These are phyloP conservation scores for Sula dactylatra DNA, from an alignment of 2,113 vertebrate species.

Conservation along the genomic window DNA sequence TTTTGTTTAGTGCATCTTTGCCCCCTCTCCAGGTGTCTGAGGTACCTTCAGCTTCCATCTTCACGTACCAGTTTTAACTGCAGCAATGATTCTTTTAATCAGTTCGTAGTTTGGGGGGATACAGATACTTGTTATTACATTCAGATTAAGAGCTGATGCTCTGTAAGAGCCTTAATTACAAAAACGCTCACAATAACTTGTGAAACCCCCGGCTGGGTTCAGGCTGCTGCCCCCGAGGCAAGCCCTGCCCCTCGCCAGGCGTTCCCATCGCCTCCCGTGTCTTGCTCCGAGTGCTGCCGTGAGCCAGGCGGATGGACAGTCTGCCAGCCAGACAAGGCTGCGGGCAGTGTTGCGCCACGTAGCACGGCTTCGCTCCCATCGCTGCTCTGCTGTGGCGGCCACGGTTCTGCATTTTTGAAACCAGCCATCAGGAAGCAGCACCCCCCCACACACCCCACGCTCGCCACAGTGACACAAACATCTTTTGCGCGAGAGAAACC, in stretches of 20 bases:
- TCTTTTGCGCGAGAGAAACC: background rate
- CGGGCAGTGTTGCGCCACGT: background rate
- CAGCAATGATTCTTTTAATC: rapidly evolving
- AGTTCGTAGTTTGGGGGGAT: rapidly evolving
- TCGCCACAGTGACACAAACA: too few species aligned
- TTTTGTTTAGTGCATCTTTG: rapidly evolving
- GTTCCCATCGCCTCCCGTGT: rapidly evolving
- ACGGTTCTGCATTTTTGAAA: background rate
- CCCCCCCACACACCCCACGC: too few species aligned
- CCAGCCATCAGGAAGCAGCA: rapidly evolving
- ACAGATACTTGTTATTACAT: rapidly evolving
- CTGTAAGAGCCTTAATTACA: background rate
- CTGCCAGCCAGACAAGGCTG: too few species aligned
- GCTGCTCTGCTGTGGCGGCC: background rate
- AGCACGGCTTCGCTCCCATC: background rate
- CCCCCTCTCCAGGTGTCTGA: rapidly evolving
- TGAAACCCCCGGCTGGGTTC: rapidly evolving
- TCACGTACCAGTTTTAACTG: rapidly evolving
- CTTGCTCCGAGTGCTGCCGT: background rate
- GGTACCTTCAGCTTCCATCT: rapidly evolving
- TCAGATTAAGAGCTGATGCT: rapidly evolving
- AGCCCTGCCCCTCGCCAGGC: too few species aligned
- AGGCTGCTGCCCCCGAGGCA: background rate
- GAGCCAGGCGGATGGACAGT: too few species aligned
- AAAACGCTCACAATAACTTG: rapidly evolving